Conservation (phyloP, 2,888 invertebrate species). For the Dolichomitus sp. region DNA sequence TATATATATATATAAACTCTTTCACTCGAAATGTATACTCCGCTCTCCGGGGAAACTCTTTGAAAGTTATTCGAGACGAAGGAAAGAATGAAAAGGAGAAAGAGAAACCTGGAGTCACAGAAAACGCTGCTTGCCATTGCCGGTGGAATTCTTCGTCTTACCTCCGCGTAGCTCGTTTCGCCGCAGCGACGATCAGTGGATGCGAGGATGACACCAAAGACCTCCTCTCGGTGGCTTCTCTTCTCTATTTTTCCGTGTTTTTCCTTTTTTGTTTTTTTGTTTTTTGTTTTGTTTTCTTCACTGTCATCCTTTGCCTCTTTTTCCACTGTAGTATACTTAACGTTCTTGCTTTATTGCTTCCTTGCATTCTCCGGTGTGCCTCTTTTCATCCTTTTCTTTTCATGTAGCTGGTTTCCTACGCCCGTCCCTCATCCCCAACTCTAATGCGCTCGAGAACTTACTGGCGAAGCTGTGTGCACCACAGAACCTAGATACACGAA, state of each 20-base stretch:
- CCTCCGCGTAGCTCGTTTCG: conserved; percentile 24
- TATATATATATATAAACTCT: background rate
- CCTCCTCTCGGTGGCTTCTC: conserved; percentile 29
- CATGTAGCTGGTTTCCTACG: conserved; percentile 8
- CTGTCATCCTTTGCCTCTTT: conserved; percentile 10
- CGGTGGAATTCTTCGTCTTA: conserved; percentile 44
- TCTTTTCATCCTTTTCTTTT: background rate
- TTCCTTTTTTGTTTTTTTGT: conserved; percentile 13
- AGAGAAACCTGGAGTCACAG: background rate
- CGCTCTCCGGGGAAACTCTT: conserved; percentile 43
- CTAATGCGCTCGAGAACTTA: conserved; percentile 38
- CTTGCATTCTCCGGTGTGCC: conserved; percentile 8
- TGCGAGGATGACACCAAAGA: conserved; percentile 59
- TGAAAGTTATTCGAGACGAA: conserved; percentile 59
- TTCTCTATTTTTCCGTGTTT: conserved; percentile 14
- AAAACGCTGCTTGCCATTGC: background rate
- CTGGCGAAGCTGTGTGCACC: conserved; percentile 7
- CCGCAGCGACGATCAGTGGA: conserved; percentile 55
- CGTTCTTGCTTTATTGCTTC: conserved; percentile 58
- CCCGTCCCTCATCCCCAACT: conserved; percentile 9
- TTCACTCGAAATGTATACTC: conserved; percentile 25
- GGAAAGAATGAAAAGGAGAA: conserved; percentile 34
- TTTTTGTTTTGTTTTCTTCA: conserved; percentile 1
- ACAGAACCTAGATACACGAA: conserved; percentile 33
- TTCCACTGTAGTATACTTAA: conserved; percentile 20